Evolutionary conservation across 2,888 invertebrate species (phyloP).

Genomic region (Andrena marginata): DNA sequence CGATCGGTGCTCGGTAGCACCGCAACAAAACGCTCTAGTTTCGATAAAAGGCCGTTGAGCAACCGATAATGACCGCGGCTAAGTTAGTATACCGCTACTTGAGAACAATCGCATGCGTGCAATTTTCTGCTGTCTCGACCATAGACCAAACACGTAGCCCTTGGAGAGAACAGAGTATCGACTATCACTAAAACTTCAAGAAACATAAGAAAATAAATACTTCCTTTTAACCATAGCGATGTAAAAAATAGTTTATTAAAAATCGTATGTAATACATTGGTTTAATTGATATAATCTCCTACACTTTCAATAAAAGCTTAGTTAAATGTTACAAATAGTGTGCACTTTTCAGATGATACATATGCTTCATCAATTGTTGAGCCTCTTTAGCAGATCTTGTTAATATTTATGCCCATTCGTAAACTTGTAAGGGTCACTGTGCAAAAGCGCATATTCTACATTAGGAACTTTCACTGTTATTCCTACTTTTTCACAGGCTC

Average conservation of each 20-base stretch:
- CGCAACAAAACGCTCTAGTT: conserved; percentile 70
- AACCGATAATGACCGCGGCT: conserved; percentile 74
- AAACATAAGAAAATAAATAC: background rate
- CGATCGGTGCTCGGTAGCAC: conserved; percentile 54
- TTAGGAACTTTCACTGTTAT: conserved; percentile 9
- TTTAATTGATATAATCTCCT: background rate
- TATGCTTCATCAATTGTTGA: background rate
- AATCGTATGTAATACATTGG: conserved; percentile 13
- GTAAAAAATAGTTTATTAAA: conserved; percentile 42
- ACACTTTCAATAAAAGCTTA: background rate
- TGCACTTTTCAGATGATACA: background rate
- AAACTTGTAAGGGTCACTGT: conserved; percentile 15
- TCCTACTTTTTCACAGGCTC: conserved; percentile 50
- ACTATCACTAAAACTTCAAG: background rate
- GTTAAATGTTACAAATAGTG: background rate
- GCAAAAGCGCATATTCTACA: background rate
- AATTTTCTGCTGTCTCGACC: conserved; percentile 36
- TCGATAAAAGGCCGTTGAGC: conserved; percentile 73
- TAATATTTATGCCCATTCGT: background rate
- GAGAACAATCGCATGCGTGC: conserved; percentile 62
- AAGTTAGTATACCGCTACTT: conserved; percentile 54
- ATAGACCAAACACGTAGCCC: background rate
- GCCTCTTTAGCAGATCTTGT: background rate
- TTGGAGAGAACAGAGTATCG: background rate
- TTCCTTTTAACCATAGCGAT: background rate